Conservation (phyloP, 2,888 invertebrate species). For the Eristalinus sepulchralis region DNA sequence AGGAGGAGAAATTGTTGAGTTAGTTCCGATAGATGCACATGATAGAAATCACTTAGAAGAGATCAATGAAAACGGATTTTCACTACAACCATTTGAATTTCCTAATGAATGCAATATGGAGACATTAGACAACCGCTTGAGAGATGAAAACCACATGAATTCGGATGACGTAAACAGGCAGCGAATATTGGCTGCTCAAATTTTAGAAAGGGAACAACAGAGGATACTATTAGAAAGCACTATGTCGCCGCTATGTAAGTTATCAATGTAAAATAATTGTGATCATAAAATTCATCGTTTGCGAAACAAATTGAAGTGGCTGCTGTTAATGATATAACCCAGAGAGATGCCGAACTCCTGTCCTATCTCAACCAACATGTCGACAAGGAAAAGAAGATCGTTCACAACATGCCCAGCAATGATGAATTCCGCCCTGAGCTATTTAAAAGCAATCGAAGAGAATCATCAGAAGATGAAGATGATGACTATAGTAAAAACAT, state of each 20-base stretch:
- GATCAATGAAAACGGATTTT: constrained; percentile 18
- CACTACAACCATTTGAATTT: constrained; percentile 60
- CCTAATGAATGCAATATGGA: constrained; percentile 45
- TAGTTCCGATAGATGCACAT: constrained; percentile 50
- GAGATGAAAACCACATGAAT: constrained; percentile 10
- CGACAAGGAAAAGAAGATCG: constrained; percentile 34
- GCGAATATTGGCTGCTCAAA: constrained; percentile 40
- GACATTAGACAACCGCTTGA: constrained; percentile 25
- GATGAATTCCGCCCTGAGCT: not conserved
- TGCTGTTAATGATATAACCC: constrained; percentile 74
- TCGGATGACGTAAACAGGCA: constrained; percentile 27
- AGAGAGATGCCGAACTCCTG: constrained; percentile 73
- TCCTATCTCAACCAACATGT: constrained; percentile 71
- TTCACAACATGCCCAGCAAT: not conserved
- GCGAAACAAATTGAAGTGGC: constrained; percentile 67
- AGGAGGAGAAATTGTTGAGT: constrained; percentile 54
- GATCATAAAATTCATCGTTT: not conserved
- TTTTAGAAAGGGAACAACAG: constrained; percentile 70
- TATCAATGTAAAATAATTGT: not conserved
- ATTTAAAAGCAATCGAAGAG: not conserved
- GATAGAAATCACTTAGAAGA: constrained; percentile 17
- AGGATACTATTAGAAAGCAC: constrained; percentile 73
- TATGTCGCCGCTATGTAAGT: constrained; percentile 74
- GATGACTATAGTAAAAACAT: constrained; percentile 66
- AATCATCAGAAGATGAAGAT: constrained; percentile 65